Evolutionary conservation across 2,888 invertebrate species (phyloP), one percentile per base, ranked within the genome.

Genomic region (Caenorhabditis sulstoni): DNA sequence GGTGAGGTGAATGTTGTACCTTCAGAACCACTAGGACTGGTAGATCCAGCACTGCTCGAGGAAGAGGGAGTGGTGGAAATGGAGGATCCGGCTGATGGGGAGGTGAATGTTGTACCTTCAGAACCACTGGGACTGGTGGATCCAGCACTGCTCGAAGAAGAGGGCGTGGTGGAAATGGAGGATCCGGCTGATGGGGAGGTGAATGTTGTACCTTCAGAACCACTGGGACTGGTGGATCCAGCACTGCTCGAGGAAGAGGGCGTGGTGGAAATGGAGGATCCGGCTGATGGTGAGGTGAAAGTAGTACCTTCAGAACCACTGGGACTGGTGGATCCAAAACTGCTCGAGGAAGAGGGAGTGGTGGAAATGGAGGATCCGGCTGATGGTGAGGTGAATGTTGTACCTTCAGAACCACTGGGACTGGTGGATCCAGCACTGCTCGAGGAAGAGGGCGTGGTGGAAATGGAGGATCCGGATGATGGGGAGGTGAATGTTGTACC

Each of bases 401-500:
- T 49, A 23, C 47, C 18, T 47, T 47, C 47, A 3, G 47, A 47
- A 18, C 47, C 9, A n/a, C 47, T n/a, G 14, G 55, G n/a, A 3
- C 29, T 35, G 4, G 55, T 9, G 18, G 52, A 23, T 37, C 23
- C 16, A 41, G 22, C 11, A 12, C 20, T n/a, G 22, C 20, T 39
- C 18, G 41, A 9, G 20, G 41, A 20, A 9, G 22, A 41, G 3
- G 5, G 57, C 41, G 44, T 16, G n/a, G 37, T 55, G 20, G 57
- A 57, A 7, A 39, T 20, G n/a, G 12, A 18, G 20, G 41, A 14
- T 3, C 41, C 12, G 20, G 22, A 41, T 1, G 44, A 41, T 11
- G n/a, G 11, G 9, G 59, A 14, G 45, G 44, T 45, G 12, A 44
- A 45, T 45, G 59, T 45, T 2, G 57, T 57, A 57, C 39, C 20